Evolutionary conservation across 2,888 invertebrate species (phyloP), one percentile per base, ranked within the genome.

Genomic region (Drosophila mimetica): DNA sequence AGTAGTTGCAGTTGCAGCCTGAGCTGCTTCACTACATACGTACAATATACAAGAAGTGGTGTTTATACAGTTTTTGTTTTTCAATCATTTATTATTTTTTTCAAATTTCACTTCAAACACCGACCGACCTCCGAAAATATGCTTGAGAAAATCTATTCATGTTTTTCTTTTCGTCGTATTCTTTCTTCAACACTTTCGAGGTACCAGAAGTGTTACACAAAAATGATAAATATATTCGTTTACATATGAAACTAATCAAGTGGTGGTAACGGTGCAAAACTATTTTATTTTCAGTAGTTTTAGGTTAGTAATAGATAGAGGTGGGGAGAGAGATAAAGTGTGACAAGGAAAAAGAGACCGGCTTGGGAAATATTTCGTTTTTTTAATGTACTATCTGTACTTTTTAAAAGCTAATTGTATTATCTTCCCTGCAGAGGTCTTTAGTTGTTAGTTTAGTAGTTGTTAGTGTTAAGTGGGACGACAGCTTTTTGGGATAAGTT

Each of bases 131-230:
- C 89, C 88, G 82, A 87, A 65, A 89, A 90, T 91, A 91, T 91
- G 90, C 91, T 90, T 90, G 91, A 91, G 90, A 91, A 90, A 90
- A 88, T 91, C 90, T 90, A 90, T 90, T 87, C 58, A 72, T 71
- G 76, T 81, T 74, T 75, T 74, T 82, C 63, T 70, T 72, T 64
- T 50, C 64, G 50, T 64, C 48, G 64, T 63, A 63, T 66, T 71
- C 50, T 46, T 73, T 59, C 47, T 61, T 71, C 71, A 37, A 37
- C 46, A 37, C 34, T 32, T 22, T 11, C 30, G 16, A 50, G 59
- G 34, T 44, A 64, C 64, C 50, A 64, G 22, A 30, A 64, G 36
- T 48, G 32, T 63, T 52, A 9, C 53, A 46, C 34, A 51, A 55
- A 59, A 39, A 39, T 47, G 7, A 58, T 47, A 59, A 70, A 28